Percentiles rank a stretch among this genome's conserved stretches.
phyloP scores from a whole-genome alignment of 2,888 invertebrate genomes.

The Miltochrista miniata region DNA sequence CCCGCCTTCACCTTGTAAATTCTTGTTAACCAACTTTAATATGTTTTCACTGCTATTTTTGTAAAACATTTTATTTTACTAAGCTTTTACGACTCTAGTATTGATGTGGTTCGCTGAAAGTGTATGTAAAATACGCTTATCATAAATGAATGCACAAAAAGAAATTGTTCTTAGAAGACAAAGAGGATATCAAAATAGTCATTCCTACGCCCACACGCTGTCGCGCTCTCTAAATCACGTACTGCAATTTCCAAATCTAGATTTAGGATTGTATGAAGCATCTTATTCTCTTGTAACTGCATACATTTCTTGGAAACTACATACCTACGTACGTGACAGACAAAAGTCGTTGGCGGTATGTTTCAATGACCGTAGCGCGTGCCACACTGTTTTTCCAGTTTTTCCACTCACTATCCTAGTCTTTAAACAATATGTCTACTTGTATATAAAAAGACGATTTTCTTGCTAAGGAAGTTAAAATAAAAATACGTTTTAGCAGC shows the following conservation, averaged over 20 bases:
- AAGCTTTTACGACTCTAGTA: constrained; percentile 25
- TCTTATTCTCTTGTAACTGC: constrained; percentile 59
- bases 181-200: constrained; percentile 43
- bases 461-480: no score
- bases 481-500: no score
- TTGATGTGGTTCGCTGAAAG: constrained; percentile 23
- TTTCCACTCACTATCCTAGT: constrained; percentile 35
- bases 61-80: constrained; percentile 38
- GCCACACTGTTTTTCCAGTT: constrained; percentile 55
- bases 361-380: constrained; percentile 60
- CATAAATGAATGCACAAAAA: constrained; percentile 23
- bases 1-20: constrained; percentile 62
- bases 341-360: constrained; percentile 46
- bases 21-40: constrained; percentile 51
- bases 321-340: constrained; percentile 69
- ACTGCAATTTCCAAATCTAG: constrained; percentile 70
- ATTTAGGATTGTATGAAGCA: constrained; percentile 60
- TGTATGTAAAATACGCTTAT: constrained; percentile 44
- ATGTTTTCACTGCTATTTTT: constrained; percentile 50
- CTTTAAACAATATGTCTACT: constrained; percentile 9
- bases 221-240: constrained; percentile 57
- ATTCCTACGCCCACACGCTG: constrained; percentile 55
- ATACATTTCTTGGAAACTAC: constrained; percentile 67
- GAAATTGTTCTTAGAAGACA: constrained; percentile 44
- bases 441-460: constrained; percentile 38